A percentile compares a stretch with the other conserved stretches of the same genome.
Conservation (phyloP, 2,797 vertebrate species). For the Chelonia mydas region DNA sequence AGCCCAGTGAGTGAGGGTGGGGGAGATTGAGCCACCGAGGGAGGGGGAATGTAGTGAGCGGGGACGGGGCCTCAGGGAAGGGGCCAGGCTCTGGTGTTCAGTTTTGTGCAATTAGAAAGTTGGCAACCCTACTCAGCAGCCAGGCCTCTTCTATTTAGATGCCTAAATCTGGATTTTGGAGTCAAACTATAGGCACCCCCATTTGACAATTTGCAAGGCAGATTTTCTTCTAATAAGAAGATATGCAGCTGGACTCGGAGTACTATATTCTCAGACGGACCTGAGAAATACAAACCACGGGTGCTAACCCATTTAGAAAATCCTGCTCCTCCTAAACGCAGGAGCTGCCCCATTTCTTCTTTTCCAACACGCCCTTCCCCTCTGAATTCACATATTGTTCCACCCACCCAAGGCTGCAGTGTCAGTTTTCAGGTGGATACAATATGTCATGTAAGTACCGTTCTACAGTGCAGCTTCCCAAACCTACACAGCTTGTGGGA, state of each 20-base stretch:
- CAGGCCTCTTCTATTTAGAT: too few species aligned
- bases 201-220: not conserved
- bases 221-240: not conserved
- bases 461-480: not conserved
- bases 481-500: not conserved
- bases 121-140: not conserved
- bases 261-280: not conserved
- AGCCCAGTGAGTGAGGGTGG: too few species aligned
- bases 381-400: not conserved
- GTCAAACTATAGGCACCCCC: not conserved
- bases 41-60: too few species aligned
- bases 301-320: not conserved
- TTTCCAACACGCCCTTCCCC: not conserved
- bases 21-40: too few species aligned
- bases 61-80: too few species aligned
- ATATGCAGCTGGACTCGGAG: not conserved
- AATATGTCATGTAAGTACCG: not conserved
- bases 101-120: too few species aligned
- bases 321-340: not conserved
- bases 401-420: not conserved
- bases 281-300: not conserved
- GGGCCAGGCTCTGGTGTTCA: too few species aligned
- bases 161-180: not conserved
- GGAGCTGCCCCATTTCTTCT: not conserved
- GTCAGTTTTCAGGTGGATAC: not conserved